Evolutionary conservation across 2,113 vertebrate species (phyloP).

Genomic region (Thalassoma bifasciatum): DNA sequence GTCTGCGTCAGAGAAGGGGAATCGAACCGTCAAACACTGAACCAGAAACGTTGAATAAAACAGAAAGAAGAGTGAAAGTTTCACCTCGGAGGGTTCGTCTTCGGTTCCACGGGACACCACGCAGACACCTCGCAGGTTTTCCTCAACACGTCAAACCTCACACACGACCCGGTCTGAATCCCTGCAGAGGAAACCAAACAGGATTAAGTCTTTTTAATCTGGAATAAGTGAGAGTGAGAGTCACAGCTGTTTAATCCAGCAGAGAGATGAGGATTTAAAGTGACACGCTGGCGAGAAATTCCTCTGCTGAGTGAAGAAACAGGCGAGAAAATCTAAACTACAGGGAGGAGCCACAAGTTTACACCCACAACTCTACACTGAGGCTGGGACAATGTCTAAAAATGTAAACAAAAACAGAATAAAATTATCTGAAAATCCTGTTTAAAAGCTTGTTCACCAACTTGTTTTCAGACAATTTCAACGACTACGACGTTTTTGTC

Average conservation of each 20-base stretch:
- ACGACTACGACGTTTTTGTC: too few species aligned
- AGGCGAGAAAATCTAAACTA: too few species aligned
- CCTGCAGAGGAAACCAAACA: conserved; percentile 66
- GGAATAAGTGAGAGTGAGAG: too few species aligned
- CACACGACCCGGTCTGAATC: conserved; percentile 84
- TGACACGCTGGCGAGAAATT: conserved; percentile 5
- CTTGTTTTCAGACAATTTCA: too few species aligned
- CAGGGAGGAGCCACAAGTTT: too few species aligned
- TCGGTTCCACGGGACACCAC: conserved; percentile 85
- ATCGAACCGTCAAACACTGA: background rate
- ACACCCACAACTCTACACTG: too few species aligned
- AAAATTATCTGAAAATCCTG: too few species aligned
- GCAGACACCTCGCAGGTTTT: conserved; percentile 86
- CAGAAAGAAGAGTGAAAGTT: too few species aligned
- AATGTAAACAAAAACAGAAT: too few species aligned
- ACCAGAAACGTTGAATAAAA: too few species aligned
- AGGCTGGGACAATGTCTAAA: too few species aligned
- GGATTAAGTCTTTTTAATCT: background rate
- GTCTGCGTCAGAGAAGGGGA: conserved; percentile 66
- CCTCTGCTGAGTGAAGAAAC: conserved; percentile 5
- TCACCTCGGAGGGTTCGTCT: conserved; percentile 73
- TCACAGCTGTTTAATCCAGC: background rate
- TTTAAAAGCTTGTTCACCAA: too few species aligned
- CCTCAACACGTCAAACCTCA: conserved; percentile 71
- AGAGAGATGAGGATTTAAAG: background rate